Evolutionary conservation across 1,140 invertebrate species (phyloP).

Genomic region (Trypoxylus dichotomus): DNA sequence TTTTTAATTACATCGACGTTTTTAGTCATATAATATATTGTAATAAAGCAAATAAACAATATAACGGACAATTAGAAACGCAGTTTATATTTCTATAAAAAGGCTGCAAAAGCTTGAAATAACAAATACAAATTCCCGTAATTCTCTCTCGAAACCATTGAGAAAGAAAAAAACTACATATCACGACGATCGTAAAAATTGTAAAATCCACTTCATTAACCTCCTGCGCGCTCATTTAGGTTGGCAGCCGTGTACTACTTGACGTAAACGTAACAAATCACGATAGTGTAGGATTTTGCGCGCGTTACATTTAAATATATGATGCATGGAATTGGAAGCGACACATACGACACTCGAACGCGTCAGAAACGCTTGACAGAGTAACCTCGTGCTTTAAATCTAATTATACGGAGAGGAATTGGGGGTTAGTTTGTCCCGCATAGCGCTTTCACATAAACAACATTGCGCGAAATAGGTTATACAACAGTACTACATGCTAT

Average conservation of each 20-base stretch:
- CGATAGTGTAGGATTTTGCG: not conserved
- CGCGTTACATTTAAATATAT: conserved; percentile 31
- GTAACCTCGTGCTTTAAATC: not conserved
- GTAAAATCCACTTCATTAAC: not conserved
- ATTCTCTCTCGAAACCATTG: no score
- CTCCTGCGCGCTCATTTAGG: not conserved
- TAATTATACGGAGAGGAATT: not conserved
- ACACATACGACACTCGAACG: not conserved
- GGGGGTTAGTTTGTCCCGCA: not conserved
- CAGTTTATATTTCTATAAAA: no score
- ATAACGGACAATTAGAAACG: no score
- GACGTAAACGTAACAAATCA: conserved; percentile 1
- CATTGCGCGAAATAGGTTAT: no score
- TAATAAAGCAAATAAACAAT: no score
- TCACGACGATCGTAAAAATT: not conserved
- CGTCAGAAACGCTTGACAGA: not conserved
- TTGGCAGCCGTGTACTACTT: conserved; percentile 3
- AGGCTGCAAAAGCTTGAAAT: no score
- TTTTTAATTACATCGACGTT: no score
- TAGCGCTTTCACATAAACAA: not conserved
- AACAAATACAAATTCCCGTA: no score
- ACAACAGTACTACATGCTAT: no score
- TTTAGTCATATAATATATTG: no score
- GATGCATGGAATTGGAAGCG: not conserved
- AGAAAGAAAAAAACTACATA: not conserved